Evolutionary conservation across 1,140 invertebrate species (phyloP), one percentile per base, ranked within the genome.

Genomic region (Diuraphis noxia): DNA sequence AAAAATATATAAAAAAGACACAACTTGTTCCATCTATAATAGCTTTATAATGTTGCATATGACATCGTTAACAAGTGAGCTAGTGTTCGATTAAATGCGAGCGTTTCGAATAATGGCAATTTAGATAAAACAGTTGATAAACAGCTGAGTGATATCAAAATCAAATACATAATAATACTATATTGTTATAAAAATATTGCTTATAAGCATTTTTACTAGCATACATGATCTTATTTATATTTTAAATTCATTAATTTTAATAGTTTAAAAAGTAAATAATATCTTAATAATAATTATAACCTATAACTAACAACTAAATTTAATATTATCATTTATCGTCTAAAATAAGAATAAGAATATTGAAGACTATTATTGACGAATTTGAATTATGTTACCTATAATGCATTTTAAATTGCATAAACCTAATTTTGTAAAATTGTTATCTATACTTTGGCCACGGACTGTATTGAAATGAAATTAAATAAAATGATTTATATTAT

Each of bases 91-190:
- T 49, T 46, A 86, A 49, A 46, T 36, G n/a, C n/a, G 43, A 86
- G 2, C 4, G 2, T 86, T 86, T 49, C 8, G 21, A 49, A 86
- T 86, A 86, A 41, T 49, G 17, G 30, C 38, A 17, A 84, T 84
- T 84, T n/a, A 41, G 40, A 84, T 84, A 43, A 84, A 84, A 84
- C 40, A 72, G 81, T 82, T 82, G 81, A 82, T 82, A 41, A 82
- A n/a, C 10, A 30, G 8, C 13, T 8, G 13, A 43, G 30, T 19
- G 81, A 43, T 84, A 84, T 84, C 40, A n/a, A 84, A 63, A n/a
- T 63, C 56, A n/a, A 63, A n/a, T 63, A 63, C 56, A 72, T 17
- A 6, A 84, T 84, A 41, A 40, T 84, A 43, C 6, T 30, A 82
- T 82, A 43, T 17, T 81, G 17, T 84, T 17, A 43, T 19, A 5